A percentile compares a stretch with the other conserved stretches of the same genome.
Conservation (phyloP, 1,140 invertebrate species). For the Penaeus japonicus region DNA sequence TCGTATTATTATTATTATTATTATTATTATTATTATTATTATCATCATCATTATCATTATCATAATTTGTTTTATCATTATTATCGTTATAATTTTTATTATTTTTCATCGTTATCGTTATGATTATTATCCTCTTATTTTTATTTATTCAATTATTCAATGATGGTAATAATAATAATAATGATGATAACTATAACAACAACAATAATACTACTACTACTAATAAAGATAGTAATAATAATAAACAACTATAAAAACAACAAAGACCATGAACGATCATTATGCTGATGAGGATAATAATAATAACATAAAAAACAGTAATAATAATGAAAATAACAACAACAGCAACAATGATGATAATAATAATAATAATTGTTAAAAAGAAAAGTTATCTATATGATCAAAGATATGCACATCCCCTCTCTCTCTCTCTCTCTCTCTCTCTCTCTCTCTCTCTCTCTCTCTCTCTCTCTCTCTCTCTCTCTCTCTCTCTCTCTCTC, state of each 20-base stretch:
- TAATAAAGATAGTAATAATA: background rate
- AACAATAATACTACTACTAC: background rate
- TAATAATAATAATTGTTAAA: background rate
- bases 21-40: conserved; percentile 20
- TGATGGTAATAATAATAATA: conserved; percentile 6
- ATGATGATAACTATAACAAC: background rate
- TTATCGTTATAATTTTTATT: conserved; percentile 28
- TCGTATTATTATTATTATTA: background rate
- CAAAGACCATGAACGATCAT: too few relatives aligned
- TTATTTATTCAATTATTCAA: background rate
- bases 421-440: too few relatives aligned
- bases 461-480: too few relatives aligned
- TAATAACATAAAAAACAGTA: background rate
- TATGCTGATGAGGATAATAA: background rate
- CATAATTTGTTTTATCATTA: conserved; percentile 15
- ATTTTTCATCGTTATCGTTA: conserved; percentile 34
- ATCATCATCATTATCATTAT: conserved; percentile 13
- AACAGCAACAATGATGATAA: background rate
- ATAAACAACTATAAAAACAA: too few relatives aligned
- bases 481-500: too few relatives aligned
- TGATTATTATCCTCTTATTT: background rate
- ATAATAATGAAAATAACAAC: background rate
- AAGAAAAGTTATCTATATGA: too few relatives aligned
- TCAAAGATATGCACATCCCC: too few relatives aligned
- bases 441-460: too few relatives aligned